Evolutionary conservation across 2,888 invertebrate species (phyloP).

Genomic region (Neoaliturus tenellus): DNA sequence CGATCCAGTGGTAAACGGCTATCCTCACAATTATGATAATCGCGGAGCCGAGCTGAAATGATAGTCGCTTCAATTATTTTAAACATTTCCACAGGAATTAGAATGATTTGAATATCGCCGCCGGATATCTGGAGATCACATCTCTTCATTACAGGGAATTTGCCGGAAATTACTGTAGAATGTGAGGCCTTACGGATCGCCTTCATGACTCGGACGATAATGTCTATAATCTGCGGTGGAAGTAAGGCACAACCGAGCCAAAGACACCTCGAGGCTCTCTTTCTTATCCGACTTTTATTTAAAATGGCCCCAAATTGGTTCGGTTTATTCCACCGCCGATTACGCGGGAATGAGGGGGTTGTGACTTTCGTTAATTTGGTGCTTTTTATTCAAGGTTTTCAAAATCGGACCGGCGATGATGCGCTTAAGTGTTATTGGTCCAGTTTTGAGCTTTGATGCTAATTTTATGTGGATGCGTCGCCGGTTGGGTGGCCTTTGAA

Average conservation of each 20-base stretch:
- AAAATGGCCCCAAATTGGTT: slow-evolving; percentile 52
- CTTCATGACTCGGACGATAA: slow-evolving; percentile 26
- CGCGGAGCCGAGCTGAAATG: slow-evolving; percentile 41
- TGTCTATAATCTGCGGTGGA: slow-evolving; percentile 37
- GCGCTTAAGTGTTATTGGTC: slow-evolving; percentile 7
- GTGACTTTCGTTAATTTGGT: slow-evolving; percentile 48
- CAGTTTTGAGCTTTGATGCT: slow-evolving; percentile 26
- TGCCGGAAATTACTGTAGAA: slow-evolving; percentile 56
- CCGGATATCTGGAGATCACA: slow-evolving; percentile 53
- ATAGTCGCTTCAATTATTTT: slow-evolving; percentile 58
- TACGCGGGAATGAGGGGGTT: neutral
- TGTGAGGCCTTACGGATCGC: slow-evolving; percentile 38
- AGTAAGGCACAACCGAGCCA: slow-evolving; percentile 36
- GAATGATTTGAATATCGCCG: slow-evolving; percentile 58
- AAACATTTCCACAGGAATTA: slow-evolving; percentile 58
- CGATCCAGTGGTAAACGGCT: slow-evolving; percentile 38
- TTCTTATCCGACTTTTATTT: slow-evolving; percentile 52
- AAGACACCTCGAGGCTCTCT: neutral
- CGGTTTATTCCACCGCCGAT: slow-evolving; percentile 42
- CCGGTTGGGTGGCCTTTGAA: neutral
- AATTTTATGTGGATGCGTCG: neutral
- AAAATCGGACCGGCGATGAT: slow-evolving; percentile 9
- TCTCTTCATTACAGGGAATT: slow-evolving; percentile 58
- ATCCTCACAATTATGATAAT: slow-evolving; percentile 50
- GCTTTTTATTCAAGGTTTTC: slow-evolving; percentile 38